Evolutionary conservation across 2,888 invertebrate genomes (phyloP), one percentile per base, ranked within the genome.

Genomic region (Nineta flava): DNA sequence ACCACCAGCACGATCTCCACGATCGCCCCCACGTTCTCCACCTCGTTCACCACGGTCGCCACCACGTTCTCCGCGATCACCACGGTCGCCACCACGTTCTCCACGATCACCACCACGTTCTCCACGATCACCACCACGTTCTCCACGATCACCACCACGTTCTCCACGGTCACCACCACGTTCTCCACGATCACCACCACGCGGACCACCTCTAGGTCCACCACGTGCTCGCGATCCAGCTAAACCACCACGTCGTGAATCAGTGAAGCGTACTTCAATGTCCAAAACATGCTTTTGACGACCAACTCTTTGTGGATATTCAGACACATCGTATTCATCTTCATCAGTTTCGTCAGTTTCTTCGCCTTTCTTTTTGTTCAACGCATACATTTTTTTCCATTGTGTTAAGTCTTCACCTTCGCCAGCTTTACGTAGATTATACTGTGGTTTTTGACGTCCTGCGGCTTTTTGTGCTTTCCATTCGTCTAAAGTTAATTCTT

Each of bases 401-500:
- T 92, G 90, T 50, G 79, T 78, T 48, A 82, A 76, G 67, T 91
- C 91, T 62, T 90, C 92, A 42, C 94, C 95, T 69, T 95, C 94
- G 26, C 92, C 93, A 49, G 94, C 87, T 69, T 93, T 92, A 51
- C 95, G 83, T 61, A 93, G 70, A 66, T 95, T 94, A 68, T 83
- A 95, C 59, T 84, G 83, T 47, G 93, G 88, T 66, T 90, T 87
- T 53, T 78, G 77, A 58, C 91, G 81, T 61, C 78, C 76, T 49
- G 77, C 79, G 61, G 81, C 80, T 61, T 87, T 85, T 60, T 87
- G 72, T 51, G 90, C 91, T 69, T 91, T 91, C 82, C 90, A 95
- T 75, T 95, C 94, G 63, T 94, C 94, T 58, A 94, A 73, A 35
- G 95, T 95, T 65, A 95, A 75, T 71, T 87, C 87, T 61, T 85